A percentile compares a stretch with the other conserved stretches of the same genome.
Evolutionary conservation across 2,113 vertebrate genomes (phyloP).

Genomic region (Ictidomys tridecemlineatus): DNA sequence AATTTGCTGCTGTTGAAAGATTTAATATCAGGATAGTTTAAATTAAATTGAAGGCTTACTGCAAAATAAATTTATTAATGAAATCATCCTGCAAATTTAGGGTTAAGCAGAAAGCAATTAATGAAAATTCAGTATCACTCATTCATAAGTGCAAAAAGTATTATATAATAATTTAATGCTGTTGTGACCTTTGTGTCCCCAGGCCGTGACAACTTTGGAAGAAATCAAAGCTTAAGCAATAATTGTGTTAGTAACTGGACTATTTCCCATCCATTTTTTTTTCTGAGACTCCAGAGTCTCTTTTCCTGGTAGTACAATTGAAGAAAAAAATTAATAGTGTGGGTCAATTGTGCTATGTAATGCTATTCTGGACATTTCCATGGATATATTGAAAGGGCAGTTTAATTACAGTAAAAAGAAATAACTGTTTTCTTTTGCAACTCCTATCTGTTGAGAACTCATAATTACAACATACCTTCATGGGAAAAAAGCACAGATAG

Average conservation of each 20-base stretch:
- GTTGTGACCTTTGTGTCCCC: conserved; percentile 63
- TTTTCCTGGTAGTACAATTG: conserved; percentile 27
- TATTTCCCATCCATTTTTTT: conserved; percentile 58
- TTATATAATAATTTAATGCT: conserved; percentile 56
- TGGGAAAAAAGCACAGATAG: conserved; percentile 38
- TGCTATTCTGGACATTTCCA: conserved; percentile 50
- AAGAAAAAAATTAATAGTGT: neutral
- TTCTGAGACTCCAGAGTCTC: conserved; percentile 3
- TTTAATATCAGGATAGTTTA: conserved; percentile 57
- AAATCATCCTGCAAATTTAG: conserved; percentile 44
- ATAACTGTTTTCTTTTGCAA: conserved; percentile 48
- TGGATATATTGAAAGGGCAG: conserved; percentile 40
- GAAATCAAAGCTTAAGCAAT: conserved; percentile 66
- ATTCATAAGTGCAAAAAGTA: conserved; percentile 52
- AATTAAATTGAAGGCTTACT: conserved; percentile 66
- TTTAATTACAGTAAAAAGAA: conserved; percentile 67
- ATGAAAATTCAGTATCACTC: conserved; percentile 59
- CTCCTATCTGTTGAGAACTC: conserved; percentile 52
- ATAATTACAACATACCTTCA: conserved; percentile 55
- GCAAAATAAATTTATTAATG: conserved; percentile 54
- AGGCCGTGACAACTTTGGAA: conserved; percentile 58
- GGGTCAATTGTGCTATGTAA: conserved; percentile 22
- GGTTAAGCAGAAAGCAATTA: conserved; percentile 74
- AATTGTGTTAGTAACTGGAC: conserved; percentile 57
- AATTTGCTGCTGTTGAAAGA: neutral